Percentiles rank a stretch among this genome's conserved stretches.
These are phyloP conservation scores for Coenobita brevimanus DNA, from an alignment of 1,140 invertebrate species.

Conservation along the genomic window DNA sequence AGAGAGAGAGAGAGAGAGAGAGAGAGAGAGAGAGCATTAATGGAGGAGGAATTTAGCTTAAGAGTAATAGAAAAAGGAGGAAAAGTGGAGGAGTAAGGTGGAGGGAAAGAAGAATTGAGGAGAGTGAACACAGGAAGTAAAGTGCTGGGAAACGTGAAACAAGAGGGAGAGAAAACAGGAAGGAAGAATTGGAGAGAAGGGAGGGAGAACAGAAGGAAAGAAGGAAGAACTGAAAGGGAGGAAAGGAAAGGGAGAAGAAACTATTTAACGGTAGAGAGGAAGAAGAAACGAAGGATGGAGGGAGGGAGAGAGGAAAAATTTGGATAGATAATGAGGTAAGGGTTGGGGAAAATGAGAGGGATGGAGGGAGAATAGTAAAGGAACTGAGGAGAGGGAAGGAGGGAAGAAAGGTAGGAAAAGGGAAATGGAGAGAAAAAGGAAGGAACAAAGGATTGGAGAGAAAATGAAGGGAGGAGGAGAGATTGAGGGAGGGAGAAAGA, in stretches of 20 bases:
- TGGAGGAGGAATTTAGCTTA: background rate
- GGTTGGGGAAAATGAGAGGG: too few relatives aligned
- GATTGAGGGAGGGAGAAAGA: background rate
- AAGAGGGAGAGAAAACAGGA: background rate
- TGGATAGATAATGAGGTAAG: too few relatives aligned
- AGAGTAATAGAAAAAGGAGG: background rate
- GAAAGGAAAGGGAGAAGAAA: background rate
- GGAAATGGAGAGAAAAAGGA: too few relatives aligned
- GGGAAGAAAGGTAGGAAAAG: background rate
- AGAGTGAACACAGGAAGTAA: background rate
- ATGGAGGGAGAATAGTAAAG: too few relatives aligned
- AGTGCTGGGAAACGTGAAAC: background rate
- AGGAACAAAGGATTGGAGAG: background rate
- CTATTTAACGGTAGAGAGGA: background rate
- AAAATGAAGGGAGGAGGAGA: background rate
- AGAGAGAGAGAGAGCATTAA: conserved; percentile 27
- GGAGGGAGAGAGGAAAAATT: too few relatives aligned
- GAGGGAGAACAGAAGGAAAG: background rate
- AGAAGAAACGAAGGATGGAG: background rate
- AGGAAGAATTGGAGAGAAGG: background rate
- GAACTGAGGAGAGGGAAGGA: background rate
- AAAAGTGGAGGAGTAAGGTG: background rate
- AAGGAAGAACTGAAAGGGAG: background rate
- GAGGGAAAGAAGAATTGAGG: too few relatives aligned
- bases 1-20: conserved; percentile 36